Evolutionary conservation across 2,113 vertebrate genomes (phyloP).

Genomic region (Callaeas wilsoni): DNA sequence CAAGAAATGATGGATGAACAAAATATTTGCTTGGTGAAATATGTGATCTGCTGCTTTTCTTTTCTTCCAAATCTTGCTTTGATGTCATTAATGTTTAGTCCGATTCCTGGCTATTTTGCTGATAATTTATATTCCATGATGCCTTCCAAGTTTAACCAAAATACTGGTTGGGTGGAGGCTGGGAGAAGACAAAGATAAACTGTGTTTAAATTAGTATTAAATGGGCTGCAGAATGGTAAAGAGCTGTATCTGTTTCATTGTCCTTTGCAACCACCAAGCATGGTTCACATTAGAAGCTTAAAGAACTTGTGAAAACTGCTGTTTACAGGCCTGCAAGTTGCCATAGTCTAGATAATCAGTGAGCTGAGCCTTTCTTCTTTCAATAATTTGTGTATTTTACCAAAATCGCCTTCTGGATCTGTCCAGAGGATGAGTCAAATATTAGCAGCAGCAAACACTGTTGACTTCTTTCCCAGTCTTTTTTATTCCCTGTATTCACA

Average conservation of each 20-base stretch:
- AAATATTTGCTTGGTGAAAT: neutral
- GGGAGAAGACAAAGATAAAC: neutral
- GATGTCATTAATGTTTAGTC: neutral
- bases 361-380: neutral
- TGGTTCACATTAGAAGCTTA: neutral
- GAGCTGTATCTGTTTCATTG: neutral
- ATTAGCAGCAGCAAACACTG: neutral
- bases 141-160: neutral
- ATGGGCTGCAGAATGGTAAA: neutral
- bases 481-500: neutral
- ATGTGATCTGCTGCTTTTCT: neutral
- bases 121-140: neutral
- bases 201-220: neutral
- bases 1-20: neutral
- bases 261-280: neutral
- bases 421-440: neutral
- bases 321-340: neutral
- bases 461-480: neutral
- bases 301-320: neutral
- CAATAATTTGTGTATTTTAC: neutral
- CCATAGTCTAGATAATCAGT: neutral
- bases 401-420: neutral
- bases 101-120: neutral
- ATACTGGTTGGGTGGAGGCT: neutral
- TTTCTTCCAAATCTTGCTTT: neutral